Base-by-base conservation (phyloP, 2,113 vertebrate genomes). In the Lepisosteus oculatus region DNA sequence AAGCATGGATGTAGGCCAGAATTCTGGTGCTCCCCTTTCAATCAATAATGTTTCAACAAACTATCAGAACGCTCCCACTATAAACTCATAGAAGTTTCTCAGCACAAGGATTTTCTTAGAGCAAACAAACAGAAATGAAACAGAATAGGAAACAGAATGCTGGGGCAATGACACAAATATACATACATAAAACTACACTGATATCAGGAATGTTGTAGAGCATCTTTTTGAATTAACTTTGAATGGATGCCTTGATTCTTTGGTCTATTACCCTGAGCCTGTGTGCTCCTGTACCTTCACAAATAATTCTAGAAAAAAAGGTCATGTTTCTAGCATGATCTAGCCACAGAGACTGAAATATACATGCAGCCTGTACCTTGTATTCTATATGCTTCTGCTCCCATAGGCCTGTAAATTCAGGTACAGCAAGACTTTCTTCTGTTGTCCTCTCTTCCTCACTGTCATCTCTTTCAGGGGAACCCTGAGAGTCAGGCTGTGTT, bases 341-440 rank as follows among this genome's bases (percentile, higher is more conserved):
- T 29, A 29, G 29, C 29, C 29, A 29, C 29, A 29, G 29, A 29
- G 29, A 29, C 29, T 29, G 29, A 29, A 29, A 29, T 51, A 51
- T 51, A 51, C 47, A 51, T 9, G 9, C 12, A 75, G 43, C 7
- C 55, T 75, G 70, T 73, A 92, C 91, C 89, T 93, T 69, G 61
- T 47, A 45, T 0, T 59, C 43, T 57, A 68, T 77, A 45, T 57
- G 72, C 11, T 85, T 73, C 3, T 77, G 82, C 29, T 77, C 78
- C 95, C 94, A 95, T 4, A 96, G 91, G 12, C 95, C 95, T 0
- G 81, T 80, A 76, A 98, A 93, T 77, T 97, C 95, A 0, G 95
- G 95, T 77, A 92, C 80, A 0, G 80, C 79, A 15, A 97, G 79
- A 2, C 62, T 86, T 73, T 89, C 71, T 0, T 76, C 54, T 0